Evolutionary conservation across 2,113 vertebrate genomes (phyloP).

Genomic region (Hemichromis elongatus): DNA sequence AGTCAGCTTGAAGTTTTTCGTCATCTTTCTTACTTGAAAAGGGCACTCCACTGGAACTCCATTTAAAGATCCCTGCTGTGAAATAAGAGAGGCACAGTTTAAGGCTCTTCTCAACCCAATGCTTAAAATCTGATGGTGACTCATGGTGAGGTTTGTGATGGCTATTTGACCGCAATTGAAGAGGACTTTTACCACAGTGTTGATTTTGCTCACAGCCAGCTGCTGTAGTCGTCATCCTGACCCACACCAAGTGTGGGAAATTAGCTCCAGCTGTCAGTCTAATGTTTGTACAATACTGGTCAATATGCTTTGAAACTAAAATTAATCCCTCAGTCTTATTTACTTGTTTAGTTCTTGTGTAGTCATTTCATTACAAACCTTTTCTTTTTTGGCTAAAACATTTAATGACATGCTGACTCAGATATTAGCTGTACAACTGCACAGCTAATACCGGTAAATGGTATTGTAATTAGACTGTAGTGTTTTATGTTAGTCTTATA

Average conservation of each 20-base stretch:
- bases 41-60: background rate
- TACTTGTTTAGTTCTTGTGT: background rate
- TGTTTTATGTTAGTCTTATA: background rate
- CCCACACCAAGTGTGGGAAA: background rate
- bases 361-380: background rate
- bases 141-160: slow-evolving; percentile 18
- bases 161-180: slow-evolving; percentile 18
- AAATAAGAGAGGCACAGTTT: background rate
- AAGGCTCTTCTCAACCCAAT: background rate
- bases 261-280: background rate
- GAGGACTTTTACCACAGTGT: background rate
- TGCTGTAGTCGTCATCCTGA: background rate
- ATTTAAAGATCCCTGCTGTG: slow-evolving; percentile 22
- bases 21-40: slow-evolving; percentile 13
- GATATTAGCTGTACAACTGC: background rate
- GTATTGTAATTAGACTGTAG: background rate
- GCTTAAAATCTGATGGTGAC: slow-evolving; percentile 14
- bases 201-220: background rate
- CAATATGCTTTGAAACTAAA: background rate
- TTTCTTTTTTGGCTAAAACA: background rate
- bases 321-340: background rate
- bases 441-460: background rate
- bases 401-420: background rate
- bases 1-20: background rate
- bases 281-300: background rate